Base-by-base conservation (phyloP, 2,113 vertebrate genomes). In the Oenanthe oenanthe region DNA sequence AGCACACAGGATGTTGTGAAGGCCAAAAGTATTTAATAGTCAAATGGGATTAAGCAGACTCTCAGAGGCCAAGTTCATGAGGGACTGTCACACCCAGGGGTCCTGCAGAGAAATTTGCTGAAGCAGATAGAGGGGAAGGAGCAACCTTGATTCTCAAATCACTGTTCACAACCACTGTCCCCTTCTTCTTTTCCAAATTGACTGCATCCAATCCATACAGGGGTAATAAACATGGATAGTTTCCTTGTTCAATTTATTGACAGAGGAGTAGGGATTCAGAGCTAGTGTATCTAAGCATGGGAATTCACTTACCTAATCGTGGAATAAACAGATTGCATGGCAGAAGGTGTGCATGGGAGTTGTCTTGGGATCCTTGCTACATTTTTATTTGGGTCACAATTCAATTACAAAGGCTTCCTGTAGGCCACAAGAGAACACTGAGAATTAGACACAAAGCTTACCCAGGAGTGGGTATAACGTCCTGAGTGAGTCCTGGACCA, bases 51-150 rank as follows among this genome's bases (percentile, higher is more conserved):
- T 45, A 70, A 38, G 14, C 11, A 43, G 22, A 65, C 22, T 74
- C 45, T 40, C 40, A 51, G 53, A 57, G 17, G 31, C 48, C 11
- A 54, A 22, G 10, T 58, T 61, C 13, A 22, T 42, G 53, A 79
- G 51, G 20, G 9, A 34, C 63, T 40, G 58, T 42, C 87, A 94
- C 67, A 53, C 5, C 5, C 58, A 43, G 8, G 21, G 9, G 18
- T 61, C 34, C 32, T 42, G 26, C 43, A 83, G 38, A 79, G n/a
- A 74, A 51, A 72, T 38, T 29, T 79, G 12, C n/a, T 68, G 62
- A 54, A 50, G 7, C 1, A 0, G 54, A n/a, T 8, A 1, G 1
- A 72, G 24, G 7, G 5, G 10, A 76, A 72, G 5, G 29, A 56
- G 7, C 13, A 57, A 40, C 3, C 17, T 76, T 60, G 61, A 17